These are phyloP conservation scores for Coremacera marginata DNA, from an alignment of 2,888 invertebrate species.

Conservation along the genomic window DNA sequence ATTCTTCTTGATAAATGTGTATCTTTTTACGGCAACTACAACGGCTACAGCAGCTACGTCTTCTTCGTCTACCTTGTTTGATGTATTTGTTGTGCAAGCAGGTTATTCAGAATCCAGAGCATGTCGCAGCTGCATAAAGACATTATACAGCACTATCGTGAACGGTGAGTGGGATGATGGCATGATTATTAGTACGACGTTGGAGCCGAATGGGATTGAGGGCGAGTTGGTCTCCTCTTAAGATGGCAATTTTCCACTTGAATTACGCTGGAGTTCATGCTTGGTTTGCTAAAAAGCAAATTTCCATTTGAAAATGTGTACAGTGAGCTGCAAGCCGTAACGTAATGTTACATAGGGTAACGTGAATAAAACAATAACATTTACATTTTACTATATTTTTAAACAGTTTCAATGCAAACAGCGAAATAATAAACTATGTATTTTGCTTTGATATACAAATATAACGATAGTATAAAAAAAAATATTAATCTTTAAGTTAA, in stretches of 20 bases:
- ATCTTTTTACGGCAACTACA: background rate
- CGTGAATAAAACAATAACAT: constrained; percentile 8
- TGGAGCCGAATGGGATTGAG: background rate
- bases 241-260: constrained; percentile 62
- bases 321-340: background rate
- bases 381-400: background rate
- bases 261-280: constrained; percentile 64
- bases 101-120: background rate
- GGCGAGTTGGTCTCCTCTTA: background rate
- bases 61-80: constrained; percentile 4
- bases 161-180: no score
- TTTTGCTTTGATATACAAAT: no score
- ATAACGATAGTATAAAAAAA: no score
- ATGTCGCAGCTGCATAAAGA: constrained; percentile 14
- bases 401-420: background rate
- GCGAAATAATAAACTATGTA: background rate
- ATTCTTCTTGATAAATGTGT: background rate
- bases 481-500: no score
- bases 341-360: background rate
- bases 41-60: background rate
- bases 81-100: background rate
- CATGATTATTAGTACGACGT: no score
- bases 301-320: constrained; percentile 41
- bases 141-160: background rate
- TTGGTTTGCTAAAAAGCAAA: constrained; percentile 57